Percentiles rank a stretch among this genome's conserved stretches.
phyloP scores from a whole-genome alignment of 1,140 invertebrate species.

The Heliconius nattereri region DNA sequence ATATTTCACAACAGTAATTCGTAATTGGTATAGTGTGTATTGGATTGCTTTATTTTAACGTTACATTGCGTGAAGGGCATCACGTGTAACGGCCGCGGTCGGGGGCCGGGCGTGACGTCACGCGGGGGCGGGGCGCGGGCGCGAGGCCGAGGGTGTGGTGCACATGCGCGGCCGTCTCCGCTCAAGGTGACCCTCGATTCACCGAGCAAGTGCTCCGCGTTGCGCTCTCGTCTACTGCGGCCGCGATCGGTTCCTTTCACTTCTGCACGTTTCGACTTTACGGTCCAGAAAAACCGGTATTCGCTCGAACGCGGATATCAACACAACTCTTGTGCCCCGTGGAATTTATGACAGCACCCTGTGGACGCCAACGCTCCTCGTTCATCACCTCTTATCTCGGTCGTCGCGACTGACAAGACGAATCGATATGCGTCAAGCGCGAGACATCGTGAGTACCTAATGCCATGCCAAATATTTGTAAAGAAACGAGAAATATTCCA shows the following conservation, averaged over 20 bases:
- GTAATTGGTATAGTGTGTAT: slow-evolving; percentile 19
- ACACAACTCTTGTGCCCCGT: slow-evolving; percentile 56
- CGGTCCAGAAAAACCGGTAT: slow-evolving; percentile 59
- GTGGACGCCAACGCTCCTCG: slow-evolving; percentile 77
- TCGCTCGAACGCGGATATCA: slow-evolving; percentile 64
- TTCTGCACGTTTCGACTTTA: slow-evolving; percentile 55
- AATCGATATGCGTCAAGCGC: slow-evolving; percentile 79
- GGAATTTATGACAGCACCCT: slow-evolving; percentile 75
- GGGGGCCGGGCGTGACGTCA: slow-evolving; percentile 66
- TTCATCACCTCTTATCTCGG: slow-evolving; percentile 77
- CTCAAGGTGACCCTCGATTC: slow-evolving; percentile 75
- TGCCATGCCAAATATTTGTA: slow-evolving; percentile 59
- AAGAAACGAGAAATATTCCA: slow-evolving; percentile 7
- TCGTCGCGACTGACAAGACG: slow-evolving; percentile 72
- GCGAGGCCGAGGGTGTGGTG: slow-evolving; percentile 72
- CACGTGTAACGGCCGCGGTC: slow-evolving; percentile 54
- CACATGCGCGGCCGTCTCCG: slow-evolving; percentile 71
- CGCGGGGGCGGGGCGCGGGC: slow-evolving; percentile 40
- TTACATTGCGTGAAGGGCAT: slow-evolving; percentile 62
- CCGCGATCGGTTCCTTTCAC: slow-evolving; percentile 70
- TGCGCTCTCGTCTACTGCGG: slow-evolving; percentile 50
- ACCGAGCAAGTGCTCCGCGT: slow-evolving; percentile 58
- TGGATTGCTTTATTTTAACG: slow-evolving; percentile 51
- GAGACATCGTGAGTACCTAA: slow-evolving; percentile 72
- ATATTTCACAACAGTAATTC: slow-evolving; percentile 42